Percentiles rank a stretch among this genome's conserved stretches.
Conservation (phyloP, 2,888 invertebrate genomes). For the Sisyra nigra region DNA sequence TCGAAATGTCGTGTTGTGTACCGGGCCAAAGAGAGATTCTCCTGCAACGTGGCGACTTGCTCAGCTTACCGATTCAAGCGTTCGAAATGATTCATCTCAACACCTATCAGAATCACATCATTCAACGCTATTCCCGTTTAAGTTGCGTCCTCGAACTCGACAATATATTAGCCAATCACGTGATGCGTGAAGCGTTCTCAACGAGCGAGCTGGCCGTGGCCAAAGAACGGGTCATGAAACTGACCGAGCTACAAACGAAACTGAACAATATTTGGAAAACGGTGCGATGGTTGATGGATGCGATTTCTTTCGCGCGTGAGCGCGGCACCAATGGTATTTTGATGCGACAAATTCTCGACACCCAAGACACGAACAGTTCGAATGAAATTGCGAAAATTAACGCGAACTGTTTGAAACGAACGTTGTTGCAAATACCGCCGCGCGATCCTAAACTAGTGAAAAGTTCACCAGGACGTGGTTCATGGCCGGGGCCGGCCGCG, state of each 20-base stretch:
- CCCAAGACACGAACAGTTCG: constrained; percentile 21
- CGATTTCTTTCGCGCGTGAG: constrained; percentile 86
- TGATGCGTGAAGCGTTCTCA: constrained; percentile 89
- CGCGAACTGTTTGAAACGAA: constrained; percentile 31
- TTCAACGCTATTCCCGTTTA: constrained; percentile 80
- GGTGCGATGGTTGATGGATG: constrained; percentile 91
- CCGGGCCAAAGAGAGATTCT: constrained; percentile 75
- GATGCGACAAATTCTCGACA: constrained; percentile 5
- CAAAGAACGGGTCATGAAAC: constrained; percentile 63
- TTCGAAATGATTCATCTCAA: constrained; percentile 90
- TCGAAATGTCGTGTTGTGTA: constrained; percentile 83
- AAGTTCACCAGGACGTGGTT: constrained; percentile 62
- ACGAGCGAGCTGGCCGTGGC: constrained; percentile 72
- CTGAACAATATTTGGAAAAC: constrained; percentile 86
- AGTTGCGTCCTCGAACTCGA: constrained; percentile 90
- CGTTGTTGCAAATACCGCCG: constrained; percentile 48
- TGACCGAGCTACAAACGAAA: constrained; percentile 72
- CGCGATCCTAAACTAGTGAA: constrained; percentile 60
- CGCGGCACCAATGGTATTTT: constrained; percentile 25
- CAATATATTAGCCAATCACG: constrained; percentile 78
- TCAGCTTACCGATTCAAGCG: constrained; percentile 83
- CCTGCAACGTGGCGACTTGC: constrained; percentile 67
- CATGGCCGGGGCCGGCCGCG: constrained; percentile 69
- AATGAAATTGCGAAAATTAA: constrained; percentile 22
- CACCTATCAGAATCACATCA: constrained; percentile 83